Conservation (phyloP, 2,888 invertebrate genomes). For the Synanthedon formicaeformis region DNA sequence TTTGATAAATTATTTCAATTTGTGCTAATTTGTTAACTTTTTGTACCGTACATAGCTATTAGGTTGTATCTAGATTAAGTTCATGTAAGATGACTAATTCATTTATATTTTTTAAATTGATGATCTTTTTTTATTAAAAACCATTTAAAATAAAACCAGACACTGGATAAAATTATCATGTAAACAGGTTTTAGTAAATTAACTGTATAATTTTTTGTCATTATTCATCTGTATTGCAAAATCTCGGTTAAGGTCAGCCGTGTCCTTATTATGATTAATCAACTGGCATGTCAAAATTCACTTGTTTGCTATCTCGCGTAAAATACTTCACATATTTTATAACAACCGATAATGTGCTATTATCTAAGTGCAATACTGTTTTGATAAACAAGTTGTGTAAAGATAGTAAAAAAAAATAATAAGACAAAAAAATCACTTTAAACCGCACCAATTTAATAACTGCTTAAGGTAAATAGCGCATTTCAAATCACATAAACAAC, state of each 20-base stretch:
- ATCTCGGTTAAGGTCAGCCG: constrained; percentile 21
- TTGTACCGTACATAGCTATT: too few relatives aligned
- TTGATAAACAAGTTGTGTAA: constrained; percentile 18
- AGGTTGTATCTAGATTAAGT: too few relatives aligned
- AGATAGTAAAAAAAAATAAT: constrained; percentile 10
- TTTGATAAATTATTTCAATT: too few relatives aligned
- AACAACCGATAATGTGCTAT: constrained; percentile 3
- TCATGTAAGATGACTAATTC: too few relatives aligned
- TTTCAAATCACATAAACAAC: constrained; percentile 13
- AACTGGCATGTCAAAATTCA: background rate
- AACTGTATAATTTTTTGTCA: constrained; percentile 5
- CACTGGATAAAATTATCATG: too few relatives aligned
- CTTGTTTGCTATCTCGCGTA: background rate
- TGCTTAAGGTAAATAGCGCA: background rate
- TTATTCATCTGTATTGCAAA: constrained; percentile 5
- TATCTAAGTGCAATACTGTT: constrained; percentile 16
- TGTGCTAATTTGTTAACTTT: too few relatives aligned
- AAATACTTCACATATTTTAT: background rate
- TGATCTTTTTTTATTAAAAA: too few relatives aligned
- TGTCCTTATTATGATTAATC: background rate
- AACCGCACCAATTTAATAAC: background rate
- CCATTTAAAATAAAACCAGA: too few relatives aligned
- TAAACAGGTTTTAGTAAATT: background rate
- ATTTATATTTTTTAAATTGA: too few relatives aligned
- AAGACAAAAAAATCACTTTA: constrained; percentile 3